phyloP scores from a whole-genome alignment of 2,113 vertebrate species.

The Apteryx mantelli region DNA sequence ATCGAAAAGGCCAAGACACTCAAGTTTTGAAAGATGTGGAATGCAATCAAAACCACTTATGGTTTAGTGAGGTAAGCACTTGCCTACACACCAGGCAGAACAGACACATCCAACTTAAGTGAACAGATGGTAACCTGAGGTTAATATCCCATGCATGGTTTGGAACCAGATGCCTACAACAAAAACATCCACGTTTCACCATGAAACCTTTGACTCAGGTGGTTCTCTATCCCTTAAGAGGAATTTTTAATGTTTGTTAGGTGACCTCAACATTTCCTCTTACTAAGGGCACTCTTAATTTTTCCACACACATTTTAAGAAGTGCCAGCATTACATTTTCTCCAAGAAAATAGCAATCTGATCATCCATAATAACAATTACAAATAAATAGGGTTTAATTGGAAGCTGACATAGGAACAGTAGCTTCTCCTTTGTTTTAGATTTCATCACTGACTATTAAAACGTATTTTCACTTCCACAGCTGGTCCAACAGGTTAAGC shows the following conservation, averaged over 20 bases:
- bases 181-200: neutral
- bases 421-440: slow-evolving; percentile 15
- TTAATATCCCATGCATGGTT: neutral
- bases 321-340: neutral
- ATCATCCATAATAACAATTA: neutral
- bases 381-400: slow-evolving; percentile 3
- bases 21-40: neutral
- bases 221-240: neutral
- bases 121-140: neutral
- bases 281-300: neutral
- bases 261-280: neutral
- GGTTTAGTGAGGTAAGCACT: neutral
- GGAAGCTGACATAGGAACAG: neutral
- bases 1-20: neutral
- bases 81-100: neutral
- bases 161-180: neutral
- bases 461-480: neutral
- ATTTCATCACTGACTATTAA: neutral
- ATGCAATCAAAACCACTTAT: neutral
- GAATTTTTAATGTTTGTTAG: neutral
- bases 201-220: neutral
- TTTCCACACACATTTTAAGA: neutral
- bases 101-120: neutral
- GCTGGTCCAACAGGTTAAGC: slow-evolving; percentile 36
- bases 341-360: neutral